Base-by-base conservation (phyloP, 2,113 vertebrate species). In the Pachyramphus minor region DNA sequence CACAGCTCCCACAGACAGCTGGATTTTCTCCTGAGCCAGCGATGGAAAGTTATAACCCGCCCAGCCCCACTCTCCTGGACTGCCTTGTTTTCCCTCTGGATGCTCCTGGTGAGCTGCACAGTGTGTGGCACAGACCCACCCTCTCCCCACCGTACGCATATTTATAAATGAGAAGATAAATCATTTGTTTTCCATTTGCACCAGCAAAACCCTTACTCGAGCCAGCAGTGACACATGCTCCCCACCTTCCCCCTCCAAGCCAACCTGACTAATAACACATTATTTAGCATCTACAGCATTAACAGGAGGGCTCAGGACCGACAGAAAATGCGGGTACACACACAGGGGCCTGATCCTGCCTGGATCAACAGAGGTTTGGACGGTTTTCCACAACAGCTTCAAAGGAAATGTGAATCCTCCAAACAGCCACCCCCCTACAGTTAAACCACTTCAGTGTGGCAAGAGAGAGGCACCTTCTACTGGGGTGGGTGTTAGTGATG, bases 141-240 rank as follows among this genome's bases (percentile, higher is more conserved):
- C 67, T 59, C 81, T 66, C 67, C 31, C 55, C 17, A 12, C n/a
- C 35, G 11, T 8, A 33, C 67, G 45, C 37, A 10, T 50, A 3
- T 39, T 50, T 53, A 73, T 59, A 87, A 89, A 87, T 0, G 25
- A 86, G 75, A 86, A 25, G 95, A 94, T 60, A 89, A 92, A 97
- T 95, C 91, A 74, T 84, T 86, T 92, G 90, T 73, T 97, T 96
- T 90, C 20, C 90, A 93, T 93, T 95, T 58, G 90, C 94, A 95
- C 75, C 91, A 53, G 49, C 1, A 94, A 95, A 97, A 97, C 69
- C 95, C 74, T 66, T 91, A 64, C 68, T 30, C 0, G 1, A 81
- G 90, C 80, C 92, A 87, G 83, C 91, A 85, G 82, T 56, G 91
- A 83, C 92, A 93, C 68, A 21, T 4, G 4, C 44, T 58, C 39